A percentile compares a stretch with the other conserved stretches of the same genome.
These are phyloP conservation scores for Pantherophis guttatus DNA, from an alignment of 2,113 vertebrate genomes.

Conservation along the genomic window DNA sequence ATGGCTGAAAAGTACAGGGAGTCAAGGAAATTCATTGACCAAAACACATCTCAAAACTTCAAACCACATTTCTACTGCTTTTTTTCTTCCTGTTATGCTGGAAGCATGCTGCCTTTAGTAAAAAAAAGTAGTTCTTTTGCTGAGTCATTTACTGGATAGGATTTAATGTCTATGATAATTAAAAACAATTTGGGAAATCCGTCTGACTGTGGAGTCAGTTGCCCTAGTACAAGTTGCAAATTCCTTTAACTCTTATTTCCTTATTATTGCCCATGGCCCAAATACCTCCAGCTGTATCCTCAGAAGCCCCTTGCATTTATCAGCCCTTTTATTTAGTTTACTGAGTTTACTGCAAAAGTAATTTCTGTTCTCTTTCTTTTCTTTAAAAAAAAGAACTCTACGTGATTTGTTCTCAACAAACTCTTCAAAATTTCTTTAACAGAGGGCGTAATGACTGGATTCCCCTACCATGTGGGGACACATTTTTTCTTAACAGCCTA, in stretches of 20 bases:
- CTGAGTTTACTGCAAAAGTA: neutral
- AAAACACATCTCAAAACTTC: neutral
- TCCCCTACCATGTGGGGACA: neutral
- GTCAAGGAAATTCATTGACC: constrained; percentile 73
- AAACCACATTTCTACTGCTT: neutral
- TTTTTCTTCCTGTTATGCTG: neutral
- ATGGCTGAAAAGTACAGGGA: constrained; percentile 86
- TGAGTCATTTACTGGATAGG: neutral
- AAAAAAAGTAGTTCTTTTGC: neutral
- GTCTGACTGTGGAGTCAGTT: neutral
- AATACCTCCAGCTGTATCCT: neutral
- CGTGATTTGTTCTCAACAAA: neutral
- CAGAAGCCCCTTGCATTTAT: neutral
- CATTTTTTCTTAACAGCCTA: neutral
- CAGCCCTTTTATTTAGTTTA: neutral
- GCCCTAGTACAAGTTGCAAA: neutral
- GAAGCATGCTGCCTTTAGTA: neutral
- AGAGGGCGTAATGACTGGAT: neutral
- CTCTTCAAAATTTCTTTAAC: neutral
- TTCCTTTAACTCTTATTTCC: neutral
- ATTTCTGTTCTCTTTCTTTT: neutral
- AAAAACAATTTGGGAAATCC: neutral
- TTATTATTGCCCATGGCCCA: neutral
- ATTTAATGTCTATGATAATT: neutral
- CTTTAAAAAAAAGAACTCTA: neutral